phyloP scores from a whole-genome alignment of 2,797 vertebrate genomes.

The Oryzias sinensis region DNA sequence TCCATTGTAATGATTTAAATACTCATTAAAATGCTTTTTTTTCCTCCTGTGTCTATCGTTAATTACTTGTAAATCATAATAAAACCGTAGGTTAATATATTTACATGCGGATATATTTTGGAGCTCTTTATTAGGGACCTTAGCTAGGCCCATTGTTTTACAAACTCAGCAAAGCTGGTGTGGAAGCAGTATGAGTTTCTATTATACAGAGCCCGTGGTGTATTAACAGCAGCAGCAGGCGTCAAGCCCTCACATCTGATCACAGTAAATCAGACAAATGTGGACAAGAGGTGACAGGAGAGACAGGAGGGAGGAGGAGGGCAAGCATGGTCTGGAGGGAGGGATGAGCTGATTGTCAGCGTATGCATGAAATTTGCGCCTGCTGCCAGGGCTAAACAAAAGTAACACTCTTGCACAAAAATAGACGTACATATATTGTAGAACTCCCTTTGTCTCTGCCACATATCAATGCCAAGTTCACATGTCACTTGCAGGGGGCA shows the following conservation, averaged over 20 bases:
- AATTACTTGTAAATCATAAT: too few species aligned
- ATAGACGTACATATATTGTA: slow-evolving; percentile 15
- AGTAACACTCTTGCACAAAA: slow-evolving; percentile 20
- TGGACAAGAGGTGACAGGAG: slow-evolving; percentile 87
- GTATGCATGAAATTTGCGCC: slow-evolving; percentile 22
- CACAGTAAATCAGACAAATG: slow-evolving; percentile 97
- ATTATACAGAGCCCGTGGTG: slow-evolving; percentile 82
- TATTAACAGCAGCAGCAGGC: slow-evolving; percentile 90
- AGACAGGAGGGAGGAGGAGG: slow-evolving; percentile 74
- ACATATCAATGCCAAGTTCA: slow-evolving; percentile 38
- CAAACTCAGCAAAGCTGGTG: slow-evolving; percentile 14
- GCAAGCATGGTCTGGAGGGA: slow-evolving; percentile 37
- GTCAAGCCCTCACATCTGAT: slow-evolving; percentile 95
- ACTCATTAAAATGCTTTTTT: too few species aligned
- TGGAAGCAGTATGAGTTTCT: slow-evolving; percentile 78
- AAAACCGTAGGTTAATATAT: too few species aligned
- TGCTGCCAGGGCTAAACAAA: slow-evolving; percentile 34
- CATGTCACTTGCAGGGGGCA: slow-evolving; percentile 70
- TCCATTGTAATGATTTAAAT: too few species aligned
- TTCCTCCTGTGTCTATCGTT: too few species aligned
- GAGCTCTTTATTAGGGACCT: neutral
- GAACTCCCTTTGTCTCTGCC: slow-evolving; percentile 32
- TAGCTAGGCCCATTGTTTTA: neutral
- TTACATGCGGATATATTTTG: too few species aligned
- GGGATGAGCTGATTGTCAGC: slow-evolving; percentile 60